Base-by-base conservation (phyloP, 2,888 invertebrate species). In the Acanthosepion esculentum region DNA sequence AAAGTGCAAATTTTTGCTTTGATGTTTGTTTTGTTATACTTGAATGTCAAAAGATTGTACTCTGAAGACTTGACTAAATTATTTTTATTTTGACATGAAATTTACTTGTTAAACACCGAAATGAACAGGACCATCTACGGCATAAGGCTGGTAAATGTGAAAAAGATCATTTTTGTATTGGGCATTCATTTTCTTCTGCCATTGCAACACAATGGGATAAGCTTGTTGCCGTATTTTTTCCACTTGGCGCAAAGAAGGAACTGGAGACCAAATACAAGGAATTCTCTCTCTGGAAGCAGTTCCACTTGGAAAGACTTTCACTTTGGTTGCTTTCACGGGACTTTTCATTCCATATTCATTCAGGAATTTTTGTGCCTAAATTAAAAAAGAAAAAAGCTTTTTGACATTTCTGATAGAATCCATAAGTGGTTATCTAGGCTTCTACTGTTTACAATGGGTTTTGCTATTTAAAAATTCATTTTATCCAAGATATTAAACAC, bases 251-350 rank as follows among this genome's bases (percentile, higher is more conserved):
- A 78, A 78, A 29, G n/a, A 78, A 78, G 78, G 78, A 78, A 78
- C 6, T 4, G 78, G 78, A 29, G 78, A 29, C n/a, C n/a, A n/a
- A 12, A 78, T n/a, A n/a, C 29, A 78, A 29, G 97, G 97, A 5
- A 96, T 95, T 18, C 97, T 95, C 33, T 94, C 94, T 48, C 95
- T 95, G 0, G 97, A 96, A 7, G 96, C 95, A 20, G 96, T 95
- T 6, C 96, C 94, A 10, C 96, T 97, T 23, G 96, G 94, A 23
- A 95, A 94, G 53, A 97, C 97, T 95, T 97, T 97, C 53, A 97
- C 96, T 95, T 96, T 97, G 26, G 95, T 64, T 12, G n/a, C 3
- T 78, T 78, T 78, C 15, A 2, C 8, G 0, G 6, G 15, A n/a
- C 78, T 78, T 78, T 78, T 78, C 8, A n/a, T 78, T n/a, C 29